Conservation (phyloP, 2,113 vertebrate genomes). For the Seriola aureovittata region DNA sequence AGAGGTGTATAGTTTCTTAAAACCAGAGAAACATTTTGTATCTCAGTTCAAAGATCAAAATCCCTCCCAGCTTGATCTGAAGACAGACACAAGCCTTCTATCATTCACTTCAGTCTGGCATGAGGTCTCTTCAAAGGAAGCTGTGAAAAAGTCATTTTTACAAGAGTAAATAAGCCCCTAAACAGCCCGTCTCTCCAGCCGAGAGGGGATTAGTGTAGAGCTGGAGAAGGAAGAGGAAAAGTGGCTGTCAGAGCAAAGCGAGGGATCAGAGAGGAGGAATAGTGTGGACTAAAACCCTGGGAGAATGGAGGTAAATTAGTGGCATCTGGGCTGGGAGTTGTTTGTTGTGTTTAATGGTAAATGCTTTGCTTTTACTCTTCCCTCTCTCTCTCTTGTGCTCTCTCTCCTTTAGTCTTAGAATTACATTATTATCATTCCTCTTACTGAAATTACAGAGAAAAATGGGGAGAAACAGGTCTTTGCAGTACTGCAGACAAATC, state of each 20-base stretch:
- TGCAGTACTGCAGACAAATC: conserved; percentile 38
- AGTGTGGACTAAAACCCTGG: conserved; percentile 51
- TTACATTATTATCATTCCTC: conserved; percentile 40
- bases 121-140: conserved; percentile 41
- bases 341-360: conserved; percentile 66
- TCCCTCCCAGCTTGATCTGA: conserved; percentile 31
- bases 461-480: conserved; percentile 21
- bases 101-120: conserved; percentile 13
- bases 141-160: conserved; percentile 62
- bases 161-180: conserved; percentile 77
- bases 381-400: not conserved
- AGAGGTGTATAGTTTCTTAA: too few species aligned
- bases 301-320: conserved; percentile 67
- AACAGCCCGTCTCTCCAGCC: conserved; percentile 72
- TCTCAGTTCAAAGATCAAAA: conserved; percentile 55
- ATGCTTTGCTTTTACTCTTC: conserved; percentile 60
- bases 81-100: conserved; percentile 18
- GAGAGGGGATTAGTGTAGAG: conserved; percentile 76
- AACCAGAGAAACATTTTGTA: not conserved
- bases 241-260: conserved; percentile 71
- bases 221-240: conserved; percentile 59
- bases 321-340: conserved; percentile 52
- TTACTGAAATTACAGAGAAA: conserved; percentile 43
- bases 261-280: conserved; percentile 66
- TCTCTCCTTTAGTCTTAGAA: conserved; percentile 22